Percentiles rank a stretch among this genome's conserved stretches.
phyloP scores from a whole-genome alignment of 2,797 vertebrate species.

The Enteromius argenteus region DNA sequence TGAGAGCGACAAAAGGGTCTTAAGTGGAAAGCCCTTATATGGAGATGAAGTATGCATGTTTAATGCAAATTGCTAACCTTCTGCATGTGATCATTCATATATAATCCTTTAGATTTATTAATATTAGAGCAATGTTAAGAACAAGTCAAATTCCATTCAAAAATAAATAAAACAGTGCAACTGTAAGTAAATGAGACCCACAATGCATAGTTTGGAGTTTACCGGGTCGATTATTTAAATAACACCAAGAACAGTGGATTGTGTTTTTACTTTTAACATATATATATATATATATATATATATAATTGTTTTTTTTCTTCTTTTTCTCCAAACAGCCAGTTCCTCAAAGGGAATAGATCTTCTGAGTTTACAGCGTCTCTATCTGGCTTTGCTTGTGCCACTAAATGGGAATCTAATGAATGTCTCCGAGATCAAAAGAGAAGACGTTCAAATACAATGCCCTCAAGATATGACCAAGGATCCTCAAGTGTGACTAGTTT shows the following conservation, averaged over 20 bases:
- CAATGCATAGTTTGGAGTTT: not conserved
- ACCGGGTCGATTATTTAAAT: not conserved
- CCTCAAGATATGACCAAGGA: slow-evolving; percentile 65
- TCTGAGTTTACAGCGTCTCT: slow-evolving; percentile 73
- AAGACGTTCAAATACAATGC: slow-evolving; percentile 70
- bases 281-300: too few species aligned
- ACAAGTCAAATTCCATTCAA: not conserved
- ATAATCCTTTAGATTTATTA: not conserved
- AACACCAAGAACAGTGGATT: not conserved
- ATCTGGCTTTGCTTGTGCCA: slow-evolving; percentile 63
- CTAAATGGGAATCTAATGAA: slow-evolving; percentile 79
- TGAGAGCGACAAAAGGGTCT: not conserved
- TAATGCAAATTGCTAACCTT: not conserved
- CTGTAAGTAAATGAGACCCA: not conserved
- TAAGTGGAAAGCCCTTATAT: slow-evolving; percentile 4
- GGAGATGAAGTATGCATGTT: not conserved
- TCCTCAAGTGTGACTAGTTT: slow-evolving; percentile 57
- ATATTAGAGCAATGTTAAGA: not conserved
- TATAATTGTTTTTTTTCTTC: not conserved
- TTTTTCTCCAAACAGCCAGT: slow-evolving; percentile 79
- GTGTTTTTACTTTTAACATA: not conserved
- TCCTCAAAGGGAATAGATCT: slow-evolving; percentile 80
- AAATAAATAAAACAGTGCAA: not conserved
- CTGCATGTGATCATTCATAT: not conserved
- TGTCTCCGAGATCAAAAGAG: slow-evolving; percentile 73